phyloP scores from a whole-genome alignment of 2,888 invertebrate species.

The Opisthograptis luteolata region DNA sequence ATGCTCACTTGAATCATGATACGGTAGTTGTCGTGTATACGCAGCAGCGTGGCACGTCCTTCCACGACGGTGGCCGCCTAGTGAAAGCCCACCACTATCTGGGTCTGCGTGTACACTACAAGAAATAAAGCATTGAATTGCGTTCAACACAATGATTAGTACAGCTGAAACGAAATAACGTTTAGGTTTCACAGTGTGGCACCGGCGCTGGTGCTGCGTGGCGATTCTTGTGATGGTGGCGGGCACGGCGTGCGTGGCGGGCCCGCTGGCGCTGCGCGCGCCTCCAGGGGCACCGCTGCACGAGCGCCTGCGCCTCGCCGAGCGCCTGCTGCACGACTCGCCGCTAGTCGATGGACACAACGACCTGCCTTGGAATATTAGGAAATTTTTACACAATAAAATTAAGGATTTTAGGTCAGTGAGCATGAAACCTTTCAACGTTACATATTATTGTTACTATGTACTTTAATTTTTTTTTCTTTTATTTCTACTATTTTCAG shows the following conservation, averaged over 20 bases:
- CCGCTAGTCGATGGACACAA: slow-evolving; percentile 95
- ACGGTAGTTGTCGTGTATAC: no score
- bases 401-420: slow-evolving; percentile 91
- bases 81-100: no score
- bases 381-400: slow-evolving; percentile 95
- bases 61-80: no score
- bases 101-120: no score
- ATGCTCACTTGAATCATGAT: no score
- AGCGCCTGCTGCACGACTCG: slow-evolving; percentile 89
- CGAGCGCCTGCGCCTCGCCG: slow-evolving; percentile 89
- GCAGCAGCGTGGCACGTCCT: no score
- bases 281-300: slow-evolving; percentile 90
- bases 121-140: no score
- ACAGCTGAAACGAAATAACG: not conserved
- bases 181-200: slow-evolving; percentile 74
- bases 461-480: no score
- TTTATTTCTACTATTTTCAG: no score
- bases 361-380: slow-evolving; percentile 95
- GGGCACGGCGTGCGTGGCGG: slow-evolving; percentile 91
- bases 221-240: slow-evolving; percentile 90
- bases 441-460: not conserved
- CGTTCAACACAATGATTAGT: not conserved
- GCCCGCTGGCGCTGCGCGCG: slow-evolving; percentile 90
- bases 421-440: not conserved
- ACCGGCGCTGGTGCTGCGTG: slow-evolving; percentile 91